Conservation (phyloP, 2,888 invertebrate genomes). For the Bellardia pandia region DNA sequence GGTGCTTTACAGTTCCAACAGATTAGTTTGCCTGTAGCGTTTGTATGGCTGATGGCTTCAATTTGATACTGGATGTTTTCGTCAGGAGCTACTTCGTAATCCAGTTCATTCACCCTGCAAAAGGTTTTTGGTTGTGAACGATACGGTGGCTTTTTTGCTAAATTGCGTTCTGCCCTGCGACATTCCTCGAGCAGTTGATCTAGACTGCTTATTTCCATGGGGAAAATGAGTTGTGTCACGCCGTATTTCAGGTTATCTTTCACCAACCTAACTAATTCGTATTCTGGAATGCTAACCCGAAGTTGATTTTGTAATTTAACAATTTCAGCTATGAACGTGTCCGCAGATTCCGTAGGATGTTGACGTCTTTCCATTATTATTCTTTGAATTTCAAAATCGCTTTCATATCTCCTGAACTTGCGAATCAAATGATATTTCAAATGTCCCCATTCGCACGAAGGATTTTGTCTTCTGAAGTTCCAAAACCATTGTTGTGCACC, state of each 20-base stretch:
- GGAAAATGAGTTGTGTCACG: not conserved
- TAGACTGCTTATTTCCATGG: not conserved
- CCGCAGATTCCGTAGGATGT: not conserved
- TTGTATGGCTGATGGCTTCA: not conserved
- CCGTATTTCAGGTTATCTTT: not conserved
- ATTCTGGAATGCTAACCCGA: not conserved
- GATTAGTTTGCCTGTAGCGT: not conserved
- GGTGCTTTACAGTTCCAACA: not conserved
- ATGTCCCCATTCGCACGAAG: constrained; percentile 4
- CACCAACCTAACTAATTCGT: not conserved
- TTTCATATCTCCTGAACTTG: constrained; percentile 14
- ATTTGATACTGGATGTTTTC: not conserved
- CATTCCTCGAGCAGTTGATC: not conserved
- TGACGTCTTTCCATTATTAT: constrained; percentile 41
- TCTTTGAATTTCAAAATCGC: constrained; percentile 3
- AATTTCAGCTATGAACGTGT: constrained; percentile 20
- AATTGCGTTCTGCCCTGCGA: not conserved
- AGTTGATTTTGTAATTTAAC: constrained; percentile 2
- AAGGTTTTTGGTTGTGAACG: not conserved
- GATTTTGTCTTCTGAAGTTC: constrained; percentile 23
- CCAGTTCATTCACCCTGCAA: not conserved
- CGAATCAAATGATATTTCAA: constrained; percentile 13
- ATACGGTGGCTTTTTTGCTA: not conserved
- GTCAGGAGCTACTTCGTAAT: not conserved
- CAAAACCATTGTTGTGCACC: constrained; percentile 33